Base-by-base conservation (phyloP, 1,140 invertebrate genomes). In the Pteromalus puparum region DNA sequence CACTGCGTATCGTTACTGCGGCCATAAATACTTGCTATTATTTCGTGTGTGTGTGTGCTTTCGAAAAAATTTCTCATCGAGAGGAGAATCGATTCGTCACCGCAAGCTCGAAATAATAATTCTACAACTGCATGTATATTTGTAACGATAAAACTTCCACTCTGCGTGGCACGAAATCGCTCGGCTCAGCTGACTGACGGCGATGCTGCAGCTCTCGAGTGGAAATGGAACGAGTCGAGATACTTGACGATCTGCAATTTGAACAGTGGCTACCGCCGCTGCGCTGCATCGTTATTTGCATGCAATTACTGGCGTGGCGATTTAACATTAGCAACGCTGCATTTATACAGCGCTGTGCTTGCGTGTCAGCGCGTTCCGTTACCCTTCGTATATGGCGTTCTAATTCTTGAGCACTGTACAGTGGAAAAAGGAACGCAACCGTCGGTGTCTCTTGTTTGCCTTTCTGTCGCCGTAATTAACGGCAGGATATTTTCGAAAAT, bases 271-370 rank as follows among this genome's bases (percentile, higher is more conserved):
- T 83, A 6, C 6, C 30, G 30, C 2, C 18, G 18, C 53, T 7
- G 38, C 9, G 38, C 38, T 42, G 34, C 42, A 85, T 72, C 83
- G 86, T 85, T 90, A 90, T 89, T 90, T 89, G 84, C 88, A 87
- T 89, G 86, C 88, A 90, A 90, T 90, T 89, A 90, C 87, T 77
- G 76, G 84, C 83, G 81, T 85, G 86, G 78, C 88, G 87, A 88
- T 89, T 89, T 89, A 89, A 89, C 88, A 89, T 90, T 89, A 90
- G 88, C 88, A 86, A 87, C 88, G 87, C 88, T 89, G 85, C 87
- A 88, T 89, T 89, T 89, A 90, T 89, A 86, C 86, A 85, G 78
- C 76, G 67, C 61, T 42, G 42, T 61, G 76, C 61, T 38, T 15
- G 48, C 3, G 18, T n/a, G n/a, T n/a, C n/a, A n/a, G n/a, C n/a